phyloP scores from a whole-genome alignment of 30 jellyfish, hydroid and myxozoan genomes.

The Catostylus mosaicus region DNA sequence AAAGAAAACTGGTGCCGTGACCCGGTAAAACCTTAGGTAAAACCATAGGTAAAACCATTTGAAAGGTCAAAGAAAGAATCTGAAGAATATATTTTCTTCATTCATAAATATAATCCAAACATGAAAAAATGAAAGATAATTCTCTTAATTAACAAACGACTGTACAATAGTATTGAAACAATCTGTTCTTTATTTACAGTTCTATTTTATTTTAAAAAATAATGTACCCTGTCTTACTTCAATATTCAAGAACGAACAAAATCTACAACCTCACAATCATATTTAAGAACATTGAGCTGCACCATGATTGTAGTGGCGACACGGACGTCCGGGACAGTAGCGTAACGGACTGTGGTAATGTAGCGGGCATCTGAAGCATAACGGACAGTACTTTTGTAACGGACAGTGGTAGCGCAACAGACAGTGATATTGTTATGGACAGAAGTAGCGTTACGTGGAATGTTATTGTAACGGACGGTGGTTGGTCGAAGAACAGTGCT shows the following conservation, averaged over 20 bases:
- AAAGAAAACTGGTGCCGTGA: no score
- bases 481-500: no score
- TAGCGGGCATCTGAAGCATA: no score
- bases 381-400: no score
- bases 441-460: no score
- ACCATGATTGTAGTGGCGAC: no score
- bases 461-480: no score
- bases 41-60: background rate
- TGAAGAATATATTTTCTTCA: background rate
- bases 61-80: background rate
- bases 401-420: no score
- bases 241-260: conserved; percentile 44
- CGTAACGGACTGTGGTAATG: no score
- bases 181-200: conserved; percentile 56
- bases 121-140: conserved; percentile 7
- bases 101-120: conserved; percentile 2
- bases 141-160: conserved; percentile 47
- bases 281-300: background rate
- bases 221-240: conserved; percentile 53
- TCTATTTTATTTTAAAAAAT: conserved; percentile 46
- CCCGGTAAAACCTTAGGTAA: no score
- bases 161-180: conserved; percentile 59
- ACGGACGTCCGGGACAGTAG: no score
- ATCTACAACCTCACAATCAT: conserved; percentile 35
- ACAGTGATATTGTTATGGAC: no score